phyloP scores from a whole-genome alignment of 1,140 invertebrate genomes.

The Hycleus cichorii region DNA sequence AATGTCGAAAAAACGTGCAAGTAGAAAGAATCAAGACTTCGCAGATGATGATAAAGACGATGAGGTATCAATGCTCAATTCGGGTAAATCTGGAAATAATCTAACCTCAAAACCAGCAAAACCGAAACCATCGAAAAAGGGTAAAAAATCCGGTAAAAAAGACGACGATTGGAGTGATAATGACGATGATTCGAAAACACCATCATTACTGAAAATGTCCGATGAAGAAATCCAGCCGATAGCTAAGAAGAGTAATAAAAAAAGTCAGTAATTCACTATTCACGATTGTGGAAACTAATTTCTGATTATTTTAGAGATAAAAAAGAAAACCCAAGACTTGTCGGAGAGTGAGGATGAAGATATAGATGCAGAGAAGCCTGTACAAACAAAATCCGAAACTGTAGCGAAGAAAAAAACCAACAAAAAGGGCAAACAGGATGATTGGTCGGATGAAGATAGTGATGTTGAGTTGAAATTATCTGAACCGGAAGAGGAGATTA shows the following conservation, averaged over 20 bases:
- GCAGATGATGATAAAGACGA: slow-evolving; percentile 50
- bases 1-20: slow-evolving; percentile 56
- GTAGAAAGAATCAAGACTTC: slow-evolving; percentile 53
- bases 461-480: slow-evolving; percentile 43
- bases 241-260: slow-evolving; percentile 46
- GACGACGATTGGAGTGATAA: slow-evolving; percentile 47
- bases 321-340: slow-evolving; percentile 34
- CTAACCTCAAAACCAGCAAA: slow-evolving; percentile 45
- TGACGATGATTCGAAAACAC: slow-evolving; percentile 40
- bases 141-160: slow-evolving; percentile 44
- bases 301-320: slow-evolving; percentile 32
- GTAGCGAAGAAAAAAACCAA: slow-evolving; percentile 37
- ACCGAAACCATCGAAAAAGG: slow-evolving; percentile 40
- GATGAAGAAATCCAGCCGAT: slow-evolving; percentile 46
- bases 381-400: slow-evolving; percentile 33
- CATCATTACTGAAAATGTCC: slow-evolving; percentile 29
- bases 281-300: neutral
- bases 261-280: slow-evolving; percentile 38
- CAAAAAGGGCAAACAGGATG: slow-evolving; percentile 47
- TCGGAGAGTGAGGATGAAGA: slow-evolving; percentile 41
- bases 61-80: slow-evolving; percentile 33
- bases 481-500: slow-evolving; percentile 39
- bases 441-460: slow-evolving; percentile 45
- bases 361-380: neutral
- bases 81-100: slow-evolving; percentile 34